Base-by-base conservation (phyloP, 1,140 invertebrate genomes). In the Papilio polytes region DNA sequence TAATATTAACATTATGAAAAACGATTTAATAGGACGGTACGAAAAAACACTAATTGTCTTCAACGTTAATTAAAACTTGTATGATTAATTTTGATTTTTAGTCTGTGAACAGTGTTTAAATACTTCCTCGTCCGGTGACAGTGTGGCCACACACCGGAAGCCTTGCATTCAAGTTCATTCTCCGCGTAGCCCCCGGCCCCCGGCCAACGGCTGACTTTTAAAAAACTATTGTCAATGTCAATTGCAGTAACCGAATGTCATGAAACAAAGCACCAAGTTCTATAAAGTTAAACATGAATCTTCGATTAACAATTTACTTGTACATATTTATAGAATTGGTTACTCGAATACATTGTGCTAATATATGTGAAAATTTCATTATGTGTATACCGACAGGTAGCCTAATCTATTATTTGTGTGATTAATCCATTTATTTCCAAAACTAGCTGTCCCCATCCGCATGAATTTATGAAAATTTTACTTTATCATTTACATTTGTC, bases 161-260 rank as follows among this genome's bases (percentile, higher is more conserved):
- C 63, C 26, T 66, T 66, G 22, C 26, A 26, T 66, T 66, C 63
- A 66, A 66, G 63, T 66, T 66, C 26, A 66, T 66, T 66, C 26
- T 31, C 22, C 10, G 12, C 26, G 63, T 66, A 31, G 63, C 63
- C 63, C 22, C 26, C 63, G 22, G 53, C 53, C 18, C 18, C 53
- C 53, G 53, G 53, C 53, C 18, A 7, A 18, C 53, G 53, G 26
- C 63, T 66, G 63, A 66, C 63, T 66, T 66, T 63, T 66, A 66
- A 66, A 66, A 26, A 31, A 66, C 22, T 66, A 66, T 66, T 66
- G 63, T 66, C 63, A 66, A 66, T 66, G 63, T 66, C 63, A 66
- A 66, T 66, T 66, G 63, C 26, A 66, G 10, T 31, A 31, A 66
- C 22, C 63, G 22, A 31, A 13, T 66, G 12, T 31, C 63, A 66